These are phyloP conservation scores for Griposia aprilina DNA, from an alignment of 2,888 invertebrate species.

Conservation along the genomic window DNA sequence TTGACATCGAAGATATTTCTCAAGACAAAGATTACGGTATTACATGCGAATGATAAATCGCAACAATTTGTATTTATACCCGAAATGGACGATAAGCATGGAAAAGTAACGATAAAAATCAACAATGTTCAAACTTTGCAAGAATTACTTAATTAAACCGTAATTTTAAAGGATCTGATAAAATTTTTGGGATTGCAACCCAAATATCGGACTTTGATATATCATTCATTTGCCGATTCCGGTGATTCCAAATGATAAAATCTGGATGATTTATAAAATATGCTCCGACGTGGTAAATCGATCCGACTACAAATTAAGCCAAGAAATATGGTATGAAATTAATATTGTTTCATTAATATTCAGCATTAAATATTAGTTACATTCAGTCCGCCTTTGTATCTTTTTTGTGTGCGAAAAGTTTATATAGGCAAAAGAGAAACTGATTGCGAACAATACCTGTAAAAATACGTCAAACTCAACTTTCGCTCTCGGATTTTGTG, in stretches of 20 bases:
- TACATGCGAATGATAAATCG: conserved; percentile 73
- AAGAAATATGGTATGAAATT: conserved; percentile 64
- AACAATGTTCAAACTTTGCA: conserved; percentile 69
- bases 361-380: too few species aligned
- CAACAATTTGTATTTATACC: conserved; percentile 75
- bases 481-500: neutral
- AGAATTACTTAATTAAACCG: conserved; percentile 81
- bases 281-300: conserved; percentile 77
- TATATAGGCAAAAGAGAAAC: conserved; percentile 25
- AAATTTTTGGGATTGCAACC: conserved; percentile 85
- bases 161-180: conserved; percentile 80
- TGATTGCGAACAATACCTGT: conserved; percentile 5
- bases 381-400: too few species aligned
- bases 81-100: conserved; percentile 64
- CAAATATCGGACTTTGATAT: conserved; percentile 86
- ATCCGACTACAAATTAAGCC: conserved; percentile 80
- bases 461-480: neutral
- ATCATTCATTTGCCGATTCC: conserved; percentile 78
- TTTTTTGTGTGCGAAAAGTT: too few species aligned
- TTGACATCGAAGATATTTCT: conserved; percentile 62
- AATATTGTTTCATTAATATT: conserved; percentile 54
- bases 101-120: conserved; percentile 67
- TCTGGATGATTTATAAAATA: conserved; percentile 80
- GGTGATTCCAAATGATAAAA: conserved; percentile 75
- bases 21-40: conserved; percentile 74